A percentile compares a stretch with the other conserved stretches of the same genome.
Conservation (phyloP, 2,113 vertebrate species). For the Coracopsis vasa region DNA sequence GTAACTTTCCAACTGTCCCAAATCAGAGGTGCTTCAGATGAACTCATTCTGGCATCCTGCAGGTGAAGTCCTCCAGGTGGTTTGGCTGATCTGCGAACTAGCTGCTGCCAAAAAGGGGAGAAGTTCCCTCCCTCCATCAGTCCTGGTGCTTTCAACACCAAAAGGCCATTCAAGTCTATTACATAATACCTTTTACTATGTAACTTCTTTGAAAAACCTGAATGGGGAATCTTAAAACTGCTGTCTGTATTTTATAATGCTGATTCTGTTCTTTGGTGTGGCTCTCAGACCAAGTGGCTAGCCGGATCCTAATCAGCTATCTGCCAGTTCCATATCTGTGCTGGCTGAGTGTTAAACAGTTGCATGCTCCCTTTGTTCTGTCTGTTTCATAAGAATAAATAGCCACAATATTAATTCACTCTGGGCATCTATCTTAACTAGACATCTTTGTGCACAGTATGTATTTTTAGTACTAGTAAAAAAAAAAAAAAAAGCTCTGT, state of each 20-base stretch:
- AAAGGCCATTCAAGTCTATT: neutral
- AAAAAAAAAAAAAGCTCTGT: neutral
- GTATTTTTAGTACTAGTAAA: neutral
- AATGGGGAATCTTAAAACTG: neutral
- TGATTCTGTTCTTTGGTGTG: neutral
- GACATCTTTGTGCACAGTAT: neutral
- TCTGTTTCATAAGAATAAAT: conserved; percentile 3
- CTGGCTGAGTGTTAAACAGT: neutral
- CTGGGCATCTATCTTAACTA: conserved; percentile 16
- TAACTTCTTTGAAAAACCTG: neutral
- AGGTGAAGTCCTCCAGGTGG: conserved; percentile 4
- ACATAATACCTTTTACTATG: neutral
- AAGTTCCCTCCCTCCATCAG: neutral
- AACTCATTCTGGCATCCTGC: neutral
- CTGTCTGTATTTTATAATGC: neutral
- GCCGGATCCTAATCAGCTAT: neutral
- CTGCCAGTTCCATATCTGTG: neutral
- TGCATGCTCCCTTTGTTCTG: neutral
- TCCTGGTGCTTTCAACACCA: neutral
- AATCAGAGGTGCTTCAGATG: neutral
- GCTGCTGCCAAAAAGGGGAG: neutral
- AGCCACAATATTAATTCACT: neutral
- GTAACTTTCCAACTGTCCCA: neutral
- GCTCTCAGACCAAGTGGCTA: neutral
- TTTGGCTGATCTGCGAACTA: neutral